A percentile compares a stretch with the other conserved stretches of the same genome.
Conservation (phyloP, 2,888 invertebrate species). For the Campoletis raptor region DNA sequence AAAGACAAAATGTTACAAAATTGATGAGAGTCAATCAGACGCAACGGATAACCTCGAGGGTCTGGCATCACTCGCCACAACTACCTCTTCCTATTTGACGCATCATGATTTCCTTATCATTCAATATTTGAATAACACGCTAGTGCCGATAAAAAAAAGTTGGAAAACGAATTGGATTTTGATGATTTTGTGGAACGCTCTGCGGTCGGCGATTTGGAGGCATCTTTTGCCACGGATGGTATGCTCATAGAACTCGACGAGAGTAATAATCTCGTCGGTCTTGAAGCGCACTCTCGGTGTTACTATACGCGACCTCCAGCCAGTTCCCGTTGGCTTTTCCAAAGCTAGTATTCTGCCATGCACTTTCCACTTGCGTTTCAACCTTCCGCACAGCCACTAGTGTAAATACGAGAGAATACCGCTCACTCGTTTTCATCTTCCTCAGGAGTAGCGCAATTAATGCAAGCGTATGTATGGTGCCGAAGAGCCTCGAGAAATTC, state of each 20-base stretch:
- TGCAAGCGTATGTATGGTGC: constrained; percentile 43
- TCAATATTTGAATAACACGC: no score
- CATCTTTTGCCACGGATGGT: not conserved
- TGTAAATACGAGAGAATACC: constrained; percentile 46
- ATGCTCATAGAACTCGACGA: constrained; percentile 30
- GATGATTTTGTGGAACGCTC: not conserved
- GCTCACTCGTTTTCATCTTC: constrained; percentile 44
- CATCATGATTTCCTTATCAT: not conserved
- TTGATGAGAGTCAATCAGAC: not conserved
- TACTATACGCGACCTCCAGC: constrained; percentile 58
- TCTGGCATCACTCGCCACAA: not conserved
- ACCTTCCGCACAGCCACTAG: constrained; percentile 5
- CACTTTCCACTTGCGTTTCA: constrained; percentile 15
- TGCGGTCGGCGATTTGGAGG: not conserved
- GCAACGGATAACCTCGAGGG: not conserved
- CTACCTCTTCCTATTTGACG: not conserved
- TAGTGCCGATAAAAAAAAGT: no score
- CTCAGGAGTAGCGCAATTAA: constrained; percentile 46
- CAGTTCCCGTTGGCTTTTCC: constrained; percentile 55
- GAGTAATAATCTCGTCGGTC: constrained; percentile 63
- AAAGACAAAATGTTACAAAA: not conserved
- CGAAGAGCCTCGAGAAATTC: constrained; percentile 23
- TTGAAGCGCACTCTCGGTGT: constrained; percentile 44
- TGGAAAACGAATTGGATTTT: no score
- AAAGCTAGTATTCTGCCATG: constrained; percentile 2